Conservation (phyloP, 2,113 vertebrate species). For the Colinus virginianus region DNA sequence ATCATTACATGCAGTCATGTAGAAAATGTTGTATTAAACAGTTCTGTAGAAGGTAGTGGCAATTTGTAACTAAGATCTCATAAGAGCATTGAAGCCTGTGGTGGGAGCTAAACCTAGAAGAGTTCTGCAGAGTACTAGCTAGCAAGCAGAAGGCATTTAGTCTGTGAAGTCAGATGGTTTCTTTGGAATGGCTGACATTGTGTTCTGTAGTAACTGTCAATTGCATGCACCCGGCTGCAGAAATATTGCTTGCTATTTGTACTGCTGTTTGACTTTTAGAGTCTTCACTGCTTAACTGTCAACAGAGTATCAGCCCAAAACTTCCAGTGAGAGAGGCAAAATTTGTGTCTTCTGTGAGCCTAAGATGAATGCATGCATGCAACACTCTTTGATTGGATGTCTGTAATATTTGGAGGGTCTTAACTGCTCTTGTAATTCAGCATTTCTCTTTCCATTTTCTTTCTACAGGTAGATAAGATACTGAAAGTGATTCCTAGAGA, state of each 20-base stretch:
- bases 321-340: not conserved
- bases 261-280: not conserved
- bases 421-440: not conserved
- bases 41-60: not conserved
- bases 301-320: not conserved
- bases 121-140: not conserved
- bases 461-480: conserved; percentile 94
- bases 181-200: not conserved
- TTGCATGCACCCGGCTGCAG: fast-evolving
- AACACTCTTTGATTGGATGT: not conserved
- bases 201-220: not conserved
- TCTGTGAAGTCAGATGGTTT: not conserved
- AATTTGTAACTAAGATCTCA: not conserved
- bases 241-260: not conserved
- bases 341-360: not conserved
- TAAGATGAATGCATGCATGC: not conserved
- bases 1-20: fast-evolving
- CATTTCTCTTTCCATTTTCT: not conserved
- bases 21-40: not conserved
- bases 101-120: not conserved
- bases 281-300: not conserved
- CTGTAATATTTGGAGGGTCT: not conserved
- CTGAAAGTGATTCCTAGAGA: conserved; percentile 96
- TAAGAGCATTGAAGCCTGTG: not conserved
- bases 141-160: not conserved